Percentiles rank a stretch among this genome's conserved stretches.
Evolutionary conservation across 2,797 vertebrate genomes (phyloP).

Genomic region (Huso huso): DNA sequence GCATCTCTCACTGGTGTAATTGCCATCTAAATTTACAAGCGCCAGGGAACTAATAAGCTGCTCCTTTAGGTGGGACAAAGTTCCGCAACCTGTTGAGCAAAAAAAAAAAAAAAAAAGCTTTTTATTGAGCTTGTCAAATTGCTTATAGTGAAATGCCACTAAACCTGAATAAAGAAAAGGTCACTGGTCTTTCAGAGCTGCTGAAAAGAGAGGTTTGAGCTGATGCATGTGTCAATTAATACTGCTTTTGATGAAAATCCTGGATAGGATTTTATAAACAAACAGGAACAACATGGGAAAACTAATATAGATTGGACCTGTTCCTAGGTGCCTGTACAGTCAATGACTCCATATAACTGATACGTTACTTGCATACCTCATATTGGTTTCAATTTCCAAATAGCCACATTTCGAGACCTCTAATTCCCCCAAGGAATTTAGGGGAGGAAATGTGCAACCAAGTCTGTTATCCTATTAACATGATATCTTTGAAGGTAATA

Average conservation of each 20-base stretch:
- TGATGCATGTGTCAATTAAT: constrained; percentile 7
- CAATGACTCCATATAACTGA: too few relatives aligned
- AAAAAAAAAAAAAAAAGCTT: constrained; percentile 4
- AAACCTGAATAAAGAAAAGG: constrained; percentile 45
- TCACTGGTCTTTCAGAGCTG: constrained; percentile 34
- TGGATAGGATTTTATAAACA: too few relatives aligned
- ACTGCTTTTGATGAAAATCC: neutral
- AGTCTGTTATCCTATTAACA: too few relatives aligned
- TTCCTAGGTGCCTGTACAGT: too few relatives aligned
- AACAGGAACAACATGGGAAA: too few relatives aligned
- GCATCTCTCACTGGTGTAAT: constrained; percentile 10
- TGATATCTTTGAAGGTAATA: too few relatives aligned
- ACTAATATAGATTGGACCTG: too few relatives aligned
- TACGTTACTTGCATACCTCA: too few relatives aligned
- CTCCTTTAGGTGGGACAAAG: constrained; percentile 46
- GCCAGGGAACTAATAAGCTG: constrained; percentile 16
- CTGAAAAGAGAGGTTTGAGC: constrained; percentile 27
- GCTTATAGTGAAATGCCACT: constrained; percentile 30
- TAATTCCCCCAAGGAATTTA: too few relatives aligned
- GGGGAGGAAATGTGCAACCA: too few relatives aligned
- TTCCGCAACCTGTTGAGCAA: constrained; percentile 35
- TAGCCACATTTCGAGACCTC: too few relatives aligned
- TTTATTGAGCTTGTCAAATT: constrained; percentile 25
- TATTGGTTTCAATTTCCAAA: too few relatives aligned
- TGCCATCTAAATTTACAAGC: constrained; percentile 24